Base-by-base conservation (phyloP, 2,113 vertebrate species). In the Raphicerus campestris region DNA sequence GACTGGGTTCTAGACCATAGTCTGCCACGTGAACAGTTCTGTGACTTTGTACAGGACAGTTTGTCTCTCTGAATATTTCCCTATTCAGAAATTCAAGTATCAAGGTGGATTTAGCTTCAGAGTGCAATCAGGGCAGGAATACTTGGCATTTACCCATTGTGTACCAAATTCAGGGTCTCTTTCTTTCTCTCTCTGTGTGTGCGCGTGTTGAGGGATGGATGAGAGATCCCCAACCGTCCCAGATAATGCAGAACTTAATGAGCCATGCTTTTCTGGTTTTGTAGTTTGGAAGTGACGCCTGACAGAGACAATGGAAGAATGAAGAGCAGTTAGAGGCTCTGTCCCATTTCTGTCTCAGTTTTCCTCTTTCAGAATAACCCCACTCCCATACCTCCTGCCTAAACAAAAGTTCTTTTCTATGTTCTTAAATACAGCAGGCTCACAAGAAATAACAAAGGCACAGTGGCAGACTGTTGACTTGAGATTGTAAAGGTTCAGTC, bases 401-500 rank as follows among this genome's bases (percentile, higher is more conserved):
- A 95, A 92, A 90, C 39, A 84, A 19, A 95, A 60, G 42, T 70
- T 70, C 17, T 93, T 96, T 89, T 56, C 93, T 89, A 51, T 85
- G 19, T 73, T 55, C 24, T 89, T 89, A 32, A 60, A 73, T 63
- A 53, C 19, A 83, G 55, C 10, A 42, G 60, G 20, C 56, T 92
- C 22, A 7, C 55, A 56, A 56, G 73, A 83, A 32, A 89, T 39
- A 94, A 94, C 81, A 93, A 88, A 96, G 89, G 66, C 49, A 11
- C 45, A 45, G 7, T 15, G 87, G 80, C 30, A 61, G 45, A 55
- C 87, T 63, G 24, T 56, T 84, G 51, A 92, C 28, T 11, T 70
- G 80, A 47, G 30, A 30, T 51, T 96, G 70, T 81, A 95, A 82
- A 89, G 78, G 55, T 20, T 3, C 75, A 60, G 56, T 58, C 24